A percentile compares a stretch with the other conserved stretches of the same genome.
Evolutionary conservation across 1,140 invertebrate genomes (phyloP).

Genomic region (Apocrypta bakeri): DNA sequence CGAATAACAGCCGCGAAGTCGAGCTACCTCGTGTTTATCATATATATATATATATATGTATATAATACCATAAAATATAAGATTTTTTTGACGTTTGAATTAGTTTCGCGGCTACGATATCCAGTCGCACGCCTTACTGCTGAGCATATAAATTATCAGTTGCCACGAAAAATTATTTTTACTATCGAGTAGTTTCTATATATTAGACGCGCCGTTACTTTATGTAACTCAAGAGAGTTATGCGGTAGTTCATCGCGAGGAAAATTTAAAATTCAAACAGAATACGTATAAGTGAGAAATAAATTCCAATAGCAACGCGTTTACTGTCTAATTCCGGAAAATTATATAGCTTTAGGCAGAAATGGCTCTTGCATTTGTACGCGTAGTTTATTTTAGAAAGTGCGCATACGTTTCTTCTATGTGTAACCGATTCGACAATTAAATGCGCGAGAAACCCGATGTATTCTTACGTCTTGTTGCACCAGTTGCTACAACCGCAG

Average conservation of each 20-base stretch:
- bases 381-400: no score
- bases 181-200: neutral
- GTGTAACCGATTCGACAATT: no score
- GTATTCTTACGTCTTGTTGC: no score
- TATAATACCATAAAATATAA: neutral
- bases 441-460: no score
- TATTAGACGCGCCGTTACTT: no score
- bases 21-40: neutral
- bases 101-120: neutral
- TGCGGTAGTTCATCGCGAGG: no score
- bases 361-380: no score
- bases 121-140: no score
- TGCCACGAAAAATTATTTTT: neutral
- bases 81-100: neutral
- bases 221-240: neutral
- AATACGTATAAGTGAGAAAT: neutral
- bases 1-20: neutral
- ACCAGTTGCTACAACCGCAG: no score
- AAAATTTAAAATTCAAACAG: neutral
- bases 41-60: no score
- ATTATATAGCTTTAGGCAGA: neutral
- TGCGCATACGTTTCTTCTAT: no score
- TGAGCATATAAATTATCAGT: constrained; percentile 32
- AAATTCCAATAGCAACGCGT: neutral
- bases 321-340: neutral